phyloP scores from a whole-genome alignment of 2,888 invertebrate genomes.

The Sarcophaga carnaria region DNA sequence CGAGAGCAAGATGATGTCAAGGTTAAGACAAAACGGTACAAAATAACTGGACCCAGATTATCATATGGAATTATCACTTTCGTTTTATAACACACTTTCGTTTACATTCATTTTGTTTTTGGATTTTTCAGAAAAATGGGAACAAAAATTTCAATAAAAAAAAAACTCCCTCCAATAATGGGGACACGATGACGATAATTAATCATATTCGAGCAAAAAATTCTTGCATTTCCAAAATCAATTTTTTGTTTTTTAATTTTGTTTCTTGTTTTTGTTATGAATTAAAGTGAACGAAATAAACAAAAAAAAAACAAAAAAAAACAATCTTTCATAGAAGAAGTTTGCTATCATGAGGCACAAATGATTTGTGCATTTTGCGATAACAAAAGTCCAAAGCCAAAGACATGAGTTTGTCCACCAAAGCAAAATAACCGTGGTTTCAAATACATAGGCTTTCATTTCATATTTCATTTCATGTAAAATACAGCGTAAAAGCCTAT shows the following conservation, averaged over 20 bases:
- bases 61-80: constrained; percentile 27
- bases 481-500: too few relatives aligned
- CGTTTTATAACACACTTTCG: constrained; percentile 30
- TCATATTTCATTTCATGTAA: too few relatives aligned
- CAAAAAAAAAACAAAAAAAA: not conserved
- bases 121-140: not conserved
- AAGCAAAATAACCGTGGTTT: too few relatives aligned
- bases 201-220: not conserved
- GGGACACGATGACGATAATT: constrained; percentile 20
- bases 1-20: constrained; percentile 43
- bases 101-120: not conserved
- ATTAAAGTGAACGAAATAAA: not conserved
- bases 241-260: not conserved
- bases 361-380: constrained; percentile 22
- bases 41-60: constrained; percentile 20
- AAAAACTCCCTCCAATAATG: not conserved
- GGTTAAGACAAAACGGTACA: constrained; percentile 33
- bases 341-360: not conserved
- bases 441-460: too few relatives aligned
- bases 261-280: not conserved
- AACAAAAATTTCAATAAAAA: not conserved
- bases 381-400: constrained; percentile 15
- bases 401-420: not conserved
- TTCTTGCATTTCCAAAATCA: constrained; percentile 4
- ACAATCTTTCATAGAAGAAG: not conserved